Evolutionary conservation across 2,113 vertebrate genomes (phyloP).

Genomic region (Calidris pugnax): DNA sequence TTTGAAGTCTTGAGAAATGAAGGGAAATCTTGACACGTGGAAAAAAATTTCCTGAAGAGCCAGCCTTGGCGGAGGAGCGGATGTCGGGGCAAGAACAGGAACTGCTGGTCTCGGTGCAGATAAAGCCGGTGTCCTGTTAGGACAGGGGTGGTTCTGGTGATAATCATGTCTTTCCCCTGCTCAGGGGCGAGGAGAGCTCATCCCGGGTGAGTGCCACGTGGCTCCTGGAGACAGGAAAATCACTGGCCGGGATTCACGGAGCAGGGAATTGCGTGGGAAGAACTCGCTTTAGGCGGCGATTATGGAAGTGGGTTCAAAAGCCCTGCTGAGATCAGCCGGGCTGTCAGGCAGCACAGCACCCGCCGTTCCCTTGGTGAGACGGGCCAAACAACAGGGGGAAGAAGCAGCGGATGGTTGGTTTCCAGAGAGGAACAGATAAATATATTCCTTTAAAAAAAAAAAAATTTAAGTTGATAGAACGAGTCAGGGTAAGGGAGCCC

Average conservation of each 20-base stretch:
- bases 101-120: not conserved
- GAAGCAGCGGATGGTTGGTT: not conserved
- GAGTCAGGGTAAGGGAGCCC: not conserved
- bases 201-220: accelerated
- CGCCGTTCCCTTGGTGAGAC: not conserved
- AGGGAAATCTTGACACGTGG: not conserved
- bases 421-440: not conserved
- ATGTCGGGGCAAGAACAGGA: conserved; percentile 27
- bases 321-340: not conserved
- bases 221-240: conserved; percentile 36
- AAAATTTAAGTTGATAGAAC: not conserved
- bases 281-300: not conserved
- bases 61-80: not conserved
- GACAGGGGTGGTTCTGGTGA: not conserved
- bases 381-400: not conserved
- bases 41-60: not conserved
- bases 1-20: not conserved
- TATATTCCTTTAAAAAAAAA: not conserved
- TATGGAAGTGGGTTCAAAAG: conserved; percentile 22
- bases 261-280: not conserved
- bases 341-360: not conserved
- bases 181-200: not conserved
- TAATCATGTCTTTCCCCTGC: not conserved
- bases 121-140: not conserved
- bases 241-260: not conserved